These are phyloP conservation scores for Sepiola atlantica DNA, from an alignment of 2,888 invertebrate species.

Conservation along the genomic window DNA sequence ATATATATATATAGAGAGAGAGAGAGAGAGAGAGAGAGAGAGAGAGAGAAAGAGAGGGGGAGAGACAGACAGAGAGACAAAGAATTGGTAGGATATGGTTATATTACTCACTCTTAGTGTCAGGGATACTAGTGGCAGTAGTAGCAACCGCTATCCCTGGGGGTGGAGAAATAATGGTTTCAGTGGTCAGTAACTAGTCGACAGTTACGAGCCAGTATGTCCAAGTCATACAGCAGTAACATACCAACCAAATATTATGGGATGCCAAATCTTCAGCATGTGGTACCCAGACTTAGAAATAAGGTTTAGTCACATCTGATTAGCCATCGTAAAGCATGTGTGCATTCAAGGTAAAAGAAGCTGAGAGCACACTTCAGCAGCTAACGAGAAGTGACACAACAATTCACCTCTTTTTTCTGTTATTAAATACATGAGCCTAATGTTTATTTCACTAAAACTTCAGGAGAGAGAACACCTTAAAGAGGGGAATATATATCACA, in stretches of 20 bases:
- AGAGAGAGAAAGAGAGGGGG: background rate
- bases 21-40: constrained; percentile 47
- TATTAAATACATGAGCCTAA: background rate
- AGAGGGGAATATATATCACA: background rate
- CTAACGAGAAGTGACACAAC: constrained; percentile 39
- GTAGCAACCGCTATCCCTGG: constrained; percentile 44
- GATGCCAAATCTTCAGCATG: constrained; percentile 42
- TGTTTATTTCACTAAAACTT: background rate
- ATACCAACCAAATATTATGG: constrained; percentile 42
- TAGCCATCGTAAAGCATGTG: constrained; percentile 34
- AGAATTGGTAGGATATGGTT: constrained; percentile 38
- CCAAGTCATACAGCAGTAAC: constrained; percentile 43
- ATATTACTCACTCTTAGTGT: constrained; percentile 47
- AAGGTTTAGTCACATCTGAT: constrained; percentile 23
- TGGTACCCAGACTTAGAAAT: background rate
- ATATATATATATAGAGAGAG: background rate
- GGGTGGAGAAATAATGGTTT: constrained; percentile 47
- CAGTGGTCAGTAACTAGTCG: constrained; percentile 37
- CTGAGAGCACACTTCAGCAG: background rate
- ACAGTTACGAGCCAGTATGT: constrained; percentile 38
- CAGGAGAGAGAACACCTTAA: background rate
- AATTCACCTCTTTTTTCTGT: background rate
- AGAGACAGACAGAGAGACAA: constrained; percentile 13
- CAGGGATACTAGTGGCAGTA: constrained; percentile 46
- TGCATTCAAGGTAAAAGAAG: background rate